phyloP scores from a whole-genome alignment of 2,888 invertebrate genomes.

The Drosophila histrio region DNA sequence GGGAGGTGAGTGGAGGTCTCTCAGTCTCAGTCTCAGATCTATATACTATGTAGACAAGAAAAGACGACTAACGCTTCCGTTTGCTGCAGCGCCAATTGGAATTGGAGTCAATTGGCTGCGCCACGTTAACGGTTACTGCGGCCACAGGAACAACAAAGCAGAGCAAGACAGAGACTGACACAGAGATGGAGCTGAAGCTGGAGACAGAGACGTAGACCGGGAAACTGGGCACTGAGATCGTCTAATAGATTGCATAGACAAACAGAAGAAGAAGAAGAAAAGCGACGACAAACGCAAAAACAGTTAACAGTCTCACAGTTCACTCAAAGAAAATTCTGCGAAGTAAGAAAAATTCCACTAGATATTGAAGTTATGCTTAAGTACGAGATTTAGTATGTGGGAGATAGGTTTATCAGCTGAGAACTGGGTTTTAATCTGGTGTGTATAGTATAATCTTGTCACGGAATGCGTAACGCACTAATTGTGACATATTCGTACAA shows the following conservation, averaged over 20 bases:
- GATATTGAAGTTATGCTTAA: not conserved
- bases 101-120: constrained; percentile 52
- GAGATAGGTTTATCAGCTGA: not conserved
- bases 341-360: not conserved
- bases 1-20: not conserved
- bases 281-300: constrained; percentile 24
- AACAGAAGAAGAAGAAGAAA: constrained; percentile 26
- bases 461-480: not conserved
- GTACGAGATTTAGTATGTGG: not conserved
- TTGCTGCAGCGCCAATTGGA: constrained; percentile 21
- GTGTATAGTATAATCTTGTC: too few species aligned
- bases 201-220: not conserved
- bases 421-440: too few species aligned
- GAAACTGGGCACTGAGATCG: constrained; percentile 21
- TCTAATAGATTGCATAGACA: constrained; percentile 50
- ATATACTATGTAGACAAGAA: not conserved
- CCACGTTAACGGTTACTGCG: constrained; percentile 49
- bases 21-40: constrained; percentile 3
- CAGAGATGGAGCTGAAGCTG: not conserved
- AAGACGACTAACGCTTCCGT: constrained; percentile 19
- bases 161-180: not conserved
- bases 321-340: constrained; percentile 9
- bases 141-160: constrained; percentile 13
- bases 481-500: not conserved
- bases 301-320: constrained; percentile 19